Conservation (phyloP, 2,888 invertebrate species). For the Pheosia tremula region DNA sequence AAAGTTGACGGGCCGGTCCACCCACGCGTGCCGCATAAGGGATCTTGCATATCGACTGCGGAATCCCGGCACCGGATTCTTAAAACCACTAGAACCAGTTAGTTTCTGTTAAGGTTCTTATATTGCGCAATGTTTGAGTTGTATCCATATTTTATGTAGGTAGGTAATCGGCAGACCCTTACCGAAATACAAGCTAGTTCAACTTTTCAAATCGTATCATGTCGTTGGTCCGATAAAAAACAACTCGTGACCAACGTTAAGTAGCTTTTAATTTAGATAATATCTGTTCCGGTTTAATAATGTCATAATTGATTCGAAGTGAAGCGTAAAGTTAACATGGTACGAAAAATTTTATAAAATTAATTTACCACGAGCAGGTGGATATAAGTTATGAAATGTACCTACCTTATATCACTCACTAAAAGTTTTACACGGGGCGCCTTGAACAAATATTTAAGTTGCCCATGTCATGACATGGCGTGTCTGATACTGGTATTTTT, state of each 20-base stretch:
- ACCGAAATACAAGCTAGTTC: background rate
- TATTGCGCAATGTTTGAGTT: background rate
- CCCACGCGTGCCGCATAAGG: conserved; percentile 40
- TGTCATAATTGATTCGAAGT: conserved; percentile 1
- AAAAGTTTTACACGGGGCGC: background rate
- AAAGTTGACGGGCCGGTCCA: conserved; percentile 41
- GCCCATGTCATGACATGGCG: background rate
- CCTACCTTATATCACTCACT: background rate
- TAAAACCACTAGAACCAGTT: conserved; percentile 36
- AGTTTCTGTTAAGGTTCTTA: conserved; percentile 8
- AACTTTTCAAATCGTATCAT: conserved; percentile 2
- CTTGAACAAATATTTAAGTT: background rate
- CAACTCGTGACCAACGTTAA: conserved; percentile 6
- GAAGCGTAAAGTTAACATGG: background rate
- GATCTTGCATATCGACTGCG: conserved; percentile 25
- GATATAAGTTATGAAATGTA: background rate
- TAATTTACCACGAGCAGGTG: background rate
- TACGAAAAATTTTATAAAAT: too few species aligned
- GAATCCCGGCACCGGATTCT: conserved; percentile 39
- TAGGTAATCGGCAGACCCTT: background rate
- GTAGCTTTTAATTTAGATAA: conserved; percentile 4
- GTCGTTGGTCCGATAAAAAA: background rate
- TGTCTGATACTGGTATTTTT: background rate
- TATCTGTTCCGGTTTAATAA: conserved; percentile 2
- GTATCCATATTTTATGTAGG: background rate